These are phyloP conservation scores for Conopomorpha cramerella DNA, from an alignment of 1,140 invertebrate genomes.

Conservation along the genomic window DNA sequence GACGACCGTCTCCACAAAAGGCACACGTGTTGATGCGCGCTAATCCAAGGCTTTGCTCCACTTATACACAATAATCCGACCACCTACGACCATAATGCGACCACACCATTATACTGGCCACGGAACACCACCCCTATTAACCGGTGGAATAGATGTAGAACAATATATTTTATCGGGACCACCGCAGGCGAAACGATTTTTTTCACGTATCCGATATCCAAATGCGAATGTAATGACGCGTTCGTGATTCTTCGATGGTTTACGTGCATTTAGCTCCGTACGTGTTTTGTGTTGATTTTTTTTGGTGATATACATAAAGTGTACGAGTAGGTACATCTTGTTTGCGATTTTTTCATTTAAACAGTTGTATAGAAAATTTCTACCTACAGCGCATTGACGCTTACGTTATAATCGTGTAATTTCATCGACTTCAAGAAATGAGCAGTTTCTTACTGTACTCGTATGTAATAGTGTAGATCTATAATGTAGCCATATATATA, in stretches of 20 bases:
- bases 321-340: no score
- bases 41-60: constrained; percentile 48
- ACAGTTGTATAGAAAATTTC: no score
- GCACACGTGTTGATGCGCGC: constrained; percentile 48
- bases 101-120: constrained; percentile 35
- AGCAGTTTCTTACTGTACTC: no score
- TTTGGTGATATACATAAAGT: no score
- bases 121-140: constrained; percentile 25
- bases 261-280: constrained; percentile 9
- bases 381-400: no score
- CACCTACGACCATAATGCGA: constrained; percentile 26
- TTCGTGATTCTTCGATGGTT: constrained; percentile 44
- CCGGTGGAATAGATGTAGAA: not conserved
- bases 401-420: no score
- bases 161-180: constrained; percentile 42
- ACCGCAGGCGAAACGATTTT: no score
- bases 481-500: no score
- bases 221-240: constrained; percentile 45
- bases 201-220: constrained; percentile 26
- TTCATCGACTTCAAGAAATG: no score
- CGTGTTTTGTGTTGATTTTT: not conserved
- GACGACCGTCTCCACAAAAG: constrained; percentile 30
- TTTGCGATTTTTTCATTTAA: no score
- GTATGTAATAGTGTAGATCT: no score
- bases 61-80: constrained; percentile 45